A percentile compares a stretch with the other conserved stretches of the same genome.
These are phyloP conservation scores for Drosophila takahashii DNA, from an alignment of 1,140 invertebrate genomes.

Conservation along the genomic window DNA sequence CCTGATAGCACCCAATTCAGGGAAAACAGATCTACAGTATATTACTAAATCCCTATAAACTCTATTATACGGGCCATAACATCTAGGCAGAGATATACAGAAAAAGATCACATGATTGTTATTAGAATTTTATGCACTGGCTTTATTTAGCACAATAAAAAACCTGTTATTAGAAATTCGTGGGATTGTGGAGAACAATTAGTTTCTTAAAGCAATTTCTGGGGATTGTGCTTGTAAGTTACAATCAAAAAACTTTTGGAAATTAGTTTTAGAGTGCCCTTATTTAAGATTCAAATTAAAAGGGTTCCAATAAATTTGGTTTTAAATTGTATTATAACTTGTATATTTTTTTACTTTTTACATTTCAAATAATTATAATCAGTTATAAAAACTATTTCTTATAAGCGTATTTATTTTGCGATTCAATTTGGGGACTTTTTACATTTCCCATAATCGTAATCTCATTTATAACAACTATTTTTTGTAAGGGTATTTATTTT, in stretches of 20 bases:
- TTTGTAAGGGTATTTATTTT: constrained; percentile 14
- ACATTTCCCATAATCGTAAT: too few species aligned
- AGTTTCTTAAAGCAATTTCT: background rate
- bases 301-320: background rate
- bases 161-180: background rate
- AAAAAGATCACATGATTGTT: constrained; percentile 17
- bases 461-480: background rate
- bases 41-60: constrained; percentile 1
- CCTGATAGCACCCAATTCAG: constrained; percentile 25
- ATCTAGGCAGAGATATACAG: background rate
- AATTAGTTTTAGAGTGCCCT: background rate
- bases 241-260: background rate
- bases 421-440: too few species aligned
- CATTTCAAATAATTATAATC: too few species aligned
- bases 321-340: too few species aligned
- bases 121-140: background rate
- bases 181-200: constrained; percentile 1
- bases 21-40: constrained; percentile 16
- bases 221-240: background rate
- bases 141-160: constrained; percentile 2
- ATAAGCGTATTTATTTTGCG: constrained; percentile 16
- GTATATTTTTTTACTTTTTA: background rate
- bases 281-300: background rate
- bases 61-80: constrained; percentile 20
- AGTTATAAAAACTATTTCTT: background rate